These are phyloP conservation scores for Auanema sp. DNA, from an alignment of 2,888 invertebrate species.

Conservation along the genomic window DNA sequence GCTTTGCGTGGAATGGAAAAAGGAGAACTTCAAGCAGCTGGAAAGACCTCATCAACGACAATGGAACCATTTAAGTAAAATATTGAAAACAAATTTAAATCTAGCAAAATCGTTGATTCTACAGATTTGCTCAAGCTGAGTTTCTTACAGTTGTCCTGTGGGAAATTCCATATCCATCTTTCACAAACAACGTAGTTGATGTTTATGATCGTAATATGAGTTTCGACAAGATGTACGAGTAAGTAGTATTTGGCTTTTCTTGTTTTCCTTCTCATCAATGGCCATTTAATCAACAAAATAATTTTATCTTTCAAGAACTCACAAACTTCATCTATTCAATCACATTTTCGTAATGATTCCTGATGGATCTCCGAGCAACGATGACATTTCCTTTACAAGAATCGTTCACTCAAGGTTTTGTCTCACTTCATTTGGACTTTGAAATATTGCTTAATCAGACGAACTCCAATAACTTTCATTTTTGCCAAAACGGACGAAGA, in stretches of 20 bases:
- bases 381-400: constrained; percentile 44
- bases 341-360: constrained; percentile 42
- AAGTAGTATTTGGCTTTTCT: constrained; percentile 3
- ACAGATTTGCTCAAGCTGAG: constrained; percentile 43
- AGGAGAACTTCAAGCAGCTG: constrained; percentile 42
- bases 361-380: constrained; percentile 45
- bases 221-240: constrained; percentile 49
- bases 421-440: background rate
- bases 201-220: constrained; percentile 49
- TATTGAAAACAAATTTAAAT: background rate
- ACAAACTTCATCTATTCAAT: constrained; percentile 40
- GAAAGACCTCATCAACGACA: constrained; percentile 31
- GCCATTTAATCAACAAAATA: background rate
- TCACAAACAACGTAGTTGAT: constrained; percentile 32
- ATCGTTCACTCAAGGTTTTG: constrained; percentile 35
- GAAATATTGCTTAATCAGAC: constrained; percentile 16
- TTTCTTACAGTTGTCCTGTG: constrained; percentile 42
- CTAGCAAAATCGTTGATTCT: constrained; percentile 1
- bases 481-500: constrained; percentile 45
- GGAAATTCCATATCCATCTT: constrained; percentile 47
- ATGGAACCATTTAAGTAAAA: constrained; percentile 46
- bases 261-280: background rate
- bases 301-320: constrained; percentile 24
- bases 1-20: constrained; percentile 38
- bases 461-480: constrained; percentile 37